Evolutionary conservation across 2,113 vertebrate species (phyloP).

Genomic region (Podocnemis expansa): DNA sequence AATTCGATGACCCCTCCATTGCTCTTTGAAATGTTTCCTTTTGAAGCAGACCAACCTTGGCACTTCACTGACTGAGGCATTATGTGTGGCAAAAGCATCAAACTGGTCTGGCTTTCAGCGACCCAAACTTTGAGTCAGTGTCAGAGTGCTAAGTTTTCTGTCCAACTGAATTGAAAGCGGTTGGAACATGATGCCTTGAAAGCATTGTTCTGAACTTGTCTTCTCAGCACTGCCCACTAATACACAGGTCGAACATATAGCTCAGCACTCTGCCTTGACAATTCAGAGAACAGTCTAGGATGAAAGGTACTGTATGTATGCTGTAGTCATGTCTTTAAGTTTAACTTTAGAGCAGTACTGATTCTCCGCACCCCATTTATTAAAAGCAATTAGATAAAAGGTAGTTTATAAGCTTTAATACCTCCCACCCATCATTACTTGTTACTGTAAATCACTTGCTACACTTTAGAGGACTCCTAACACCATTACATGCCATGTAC

Average conservation of each 20-base stretch:
- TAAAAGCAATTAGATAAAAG: background rate
- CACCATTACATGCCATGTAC: background rate
- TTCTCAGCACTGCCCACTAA: background rate
- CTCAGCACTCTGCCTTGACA: background rate
- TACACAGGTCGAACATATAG: background rate
- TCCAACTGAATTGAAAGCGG: no score
- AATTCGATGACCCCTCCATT: no score
- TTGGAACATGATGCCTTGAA: background rate
- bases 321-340: background rate
- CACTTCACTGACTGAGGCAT: background rate
- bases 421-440: background rate
- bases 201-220: background rate
- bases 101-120: accelerated
- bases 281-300: background rate
- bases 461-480: background rate
- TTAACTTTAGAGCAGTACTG: background rate
- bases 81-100: background rate
- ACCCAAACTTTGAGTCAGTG: accelerated
- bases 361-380: background rate
- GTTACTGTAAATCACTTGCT: accelerated
- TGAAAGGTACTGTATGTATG: background rate
- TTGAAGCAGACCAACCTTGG: background rate
- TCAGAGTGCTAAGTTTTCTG: no score
- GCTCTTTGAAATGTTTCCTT: no score
- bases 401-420: background rate